These are phyloP conservation scores for Copidosoma floridanum DNA, from an alignment of 1,140 invertebrate genomes.

Conservation along the genomic window DNA sequence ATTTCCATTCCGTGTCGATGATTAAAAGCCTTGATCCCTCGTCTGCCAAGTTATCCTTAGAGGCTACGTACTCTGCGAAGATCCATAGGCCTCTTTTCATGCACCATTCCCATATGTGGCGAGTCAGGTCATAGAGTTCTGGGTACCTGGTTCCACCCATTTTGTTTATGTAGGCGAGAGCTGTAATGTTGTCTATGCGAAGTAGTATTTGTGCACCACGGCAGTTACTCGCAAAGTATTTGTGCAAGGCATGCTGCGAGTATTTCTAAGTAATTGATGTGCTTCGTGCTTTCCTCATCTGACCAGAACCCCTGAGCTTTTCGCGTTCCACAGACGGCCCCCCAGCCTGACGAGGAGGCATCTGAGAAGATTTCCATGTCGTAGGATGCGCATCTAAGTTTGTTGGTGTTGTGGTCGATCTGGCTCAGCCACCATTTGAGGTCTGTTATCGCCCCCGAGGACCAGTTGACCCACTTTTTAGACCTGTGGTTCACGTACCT, in stretches of 20 bases:
- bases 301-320: neutral
- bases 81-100: constrained; percentile 21
- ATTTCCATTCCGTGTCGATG: too few relatives aligned
- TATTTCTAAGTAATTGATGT: constrained; percentile 7
- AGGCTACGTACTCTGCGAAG: constrained; percentile 11
- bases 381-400: neutral
- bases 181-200: too few relatives aligned
- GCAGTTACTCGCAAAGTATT: constrained; percentile 4
- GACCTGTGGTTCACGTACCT: neutral
- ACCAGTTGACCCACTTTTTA: neutral
- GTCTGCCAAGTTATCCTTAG: too few relatives aligned
- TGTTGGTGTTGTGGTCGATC: neutral
- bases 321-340: neutral
- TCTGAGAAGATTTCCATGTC: constrained; percentile 6
- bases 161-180: too few relatives aligned
- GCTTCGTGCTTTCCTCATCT: neutral
- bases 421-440: neutral
- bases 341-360: constrained; percentile 5
- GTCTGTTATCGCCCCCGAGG: neutral
- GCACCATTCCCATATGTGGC: too few relatives aligned
- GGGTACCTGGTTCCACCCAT: constrained; percentile 26
- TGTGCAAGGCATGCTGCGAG: neutral
- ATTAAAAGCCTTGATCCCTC: too few relatives aligned
- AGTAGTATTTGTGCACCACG: too few relatives aligned
- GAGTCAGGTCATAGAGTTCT: constrained; percentile 15